Conservation (phyloP, 2,113 vertebrate genomes). For the Eulemur rufifrons region DNA sequence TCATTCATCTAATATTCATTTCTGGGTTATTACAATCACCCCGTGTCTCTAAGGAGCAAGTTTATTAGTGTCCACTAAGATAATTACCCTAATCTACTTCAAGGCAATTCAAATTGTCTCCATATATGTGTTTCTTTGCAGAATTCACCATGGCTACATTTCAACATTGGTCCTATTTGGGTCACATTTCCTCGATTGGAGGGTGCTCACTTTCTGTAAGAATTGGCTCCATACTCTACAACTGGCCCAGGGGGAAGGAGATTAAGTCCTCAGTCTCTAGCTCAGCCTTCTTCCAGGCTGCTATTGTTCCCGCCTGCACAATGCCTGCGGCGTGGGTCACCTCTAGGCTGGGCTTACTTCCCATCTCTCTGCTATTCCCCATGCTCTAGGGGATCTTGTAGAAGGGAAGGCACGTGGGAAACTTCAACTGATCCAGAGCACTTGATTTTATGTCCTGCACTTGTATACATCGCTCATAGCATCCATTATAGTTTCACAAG, state of each 20-base stretch:
- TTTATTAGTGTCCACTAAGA: slow-evolving; percentile 76
- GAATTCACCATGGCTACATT: slow-evolving; percentile 54
- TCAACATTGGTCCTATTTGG: slow-evolving; percentile 35
- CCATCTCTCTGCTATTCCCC: not conserved
- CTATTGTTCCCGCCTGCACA: not conserved
- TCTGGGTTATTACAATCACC: slow-evolving; percentile 80
- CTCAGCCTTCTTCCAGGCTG: not conserved
- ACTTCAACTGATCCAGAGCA: not conserved
- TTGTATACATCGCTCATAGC: not conserved
- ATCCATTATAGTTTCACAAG: not conserved
- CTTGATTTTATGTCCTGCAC: not conserved
- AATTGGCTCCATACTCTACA: not conserved
- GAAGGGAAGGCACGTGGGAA: not conserved
- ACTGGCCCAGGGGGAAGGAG: not conserved
- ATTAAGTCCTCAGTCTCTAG: not conserved
- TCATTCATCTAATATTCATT: slow-evolving; percentile 79
- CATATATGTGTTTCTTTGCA: slow-evolving; percentile 54
- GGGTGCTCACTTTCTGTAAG: not conserved
- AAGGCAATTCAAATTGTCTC: slow-evolving; percentile 63
- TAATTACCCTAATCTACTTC: slow-evolving; percentile 77
- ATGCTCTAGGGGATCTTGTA: too few relatives aligned
- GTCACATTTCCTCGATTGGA: not conserved
- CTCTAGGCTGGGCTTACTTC: not conserved
- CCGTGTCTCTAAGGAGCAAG: slow-evolving; percentile 71
- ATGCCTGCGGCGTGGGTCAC: not conserved